Evolutionary conservation across 2,797 vertebrate species (phyloP).

Genomic region (Craterocephalus amniculus): DNA sequence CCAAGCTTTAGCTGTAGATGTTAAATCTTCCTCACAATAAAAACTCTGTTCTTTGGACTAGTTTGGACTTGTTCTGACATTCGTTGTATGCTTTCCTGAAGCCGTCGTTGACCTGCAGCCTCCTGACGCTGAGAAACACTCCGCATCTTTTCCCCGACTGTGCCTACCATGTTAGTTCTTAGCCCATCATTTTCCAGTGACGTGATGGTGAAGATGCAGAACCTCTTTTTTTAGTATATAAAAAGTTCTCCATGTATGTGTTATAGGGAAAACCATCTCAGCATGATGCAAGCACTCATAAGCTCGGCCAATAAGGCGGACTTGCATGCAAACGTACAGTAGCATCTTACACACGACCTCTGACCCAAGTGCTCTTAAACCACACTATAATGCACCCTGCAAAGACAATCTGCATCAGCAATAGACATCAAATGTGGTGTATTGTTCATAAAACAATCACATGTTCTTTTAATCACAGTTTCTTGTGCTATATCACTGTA

Average conservation of each 20-base stretch:
- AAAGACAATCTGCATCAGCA: not conserved
- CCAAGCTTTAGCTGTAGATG: not conserved
- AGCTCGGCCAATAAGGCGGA: not conserved
- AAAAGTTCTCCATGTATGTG: not conserved
- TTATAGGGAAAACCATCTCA: not conserved
- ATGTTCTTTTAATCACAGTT: not conserved
- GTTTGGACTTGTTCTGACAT: not conserved
- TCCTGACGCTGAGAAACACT: not conserved
- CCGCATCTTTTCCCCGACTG: not conserved
- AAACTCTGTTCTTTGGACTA: too few relatives aligned
- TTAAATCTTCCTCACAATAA: not conserved
- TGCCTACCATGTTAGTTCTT: not conserved
- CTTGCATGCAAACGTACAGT: constrained; percentile 4
- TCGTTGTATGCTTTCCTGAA: not conserved
- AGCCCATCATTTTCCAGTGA: not conserved
- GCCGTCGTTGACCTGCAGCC: not conserved
- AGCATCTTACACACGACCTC: too few relatives aligned
- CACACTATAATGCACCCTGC: not conserved
- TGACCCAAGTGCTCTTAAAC: not conserved
- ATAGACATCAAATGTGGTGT: not conserved
- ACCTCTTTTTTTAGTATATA: not conserved
- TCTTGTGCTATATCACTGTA: not conserved
- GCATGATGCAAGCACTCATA: not conserved
- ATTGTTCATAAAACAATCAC: not conserved
- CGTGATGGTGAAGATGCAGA: not conserved